phyloP scores from a whole-genome alignment of 2,797 vertebrate genomes.

The Sylvia borin region DNA sequence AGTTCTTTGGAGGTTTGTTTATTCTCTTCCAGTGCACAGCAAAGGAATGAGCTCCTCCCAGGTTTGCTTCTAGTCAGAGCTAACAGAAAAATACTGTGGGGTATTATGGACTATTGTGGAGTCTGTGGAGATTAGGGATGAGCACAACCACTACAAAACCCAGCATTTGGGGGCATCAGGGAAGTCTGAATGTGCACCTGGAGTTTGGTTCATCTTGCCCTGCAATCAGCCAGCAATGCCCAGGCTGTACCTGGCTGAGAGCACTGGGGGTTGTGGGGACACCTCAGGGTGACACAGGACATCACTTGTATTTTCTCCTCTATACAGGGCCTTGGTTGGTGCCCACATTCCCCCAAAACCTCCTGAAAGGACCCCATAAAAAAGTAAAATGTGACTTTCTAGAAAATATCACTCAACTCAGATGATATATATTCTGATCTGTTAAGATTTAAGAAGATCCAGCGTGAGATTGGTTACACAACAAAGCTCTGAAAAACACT shows the following conservation, averaged over 20 bases:
- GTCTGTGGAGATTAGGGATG: background rate
- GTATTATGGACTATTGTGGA: rapidly evolving
- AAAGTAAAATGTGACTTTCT: background rate
- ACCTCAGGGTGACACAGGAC: background rate
- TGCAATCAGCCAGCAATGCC: background rate
- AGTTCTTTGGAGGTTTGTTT: background rate
- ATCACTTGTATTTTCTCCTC: background rate
- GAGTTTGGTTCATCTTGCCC: background rate
- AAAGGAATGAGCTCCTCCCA: background rate
- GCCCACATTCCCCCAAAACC: rapidly evolving
- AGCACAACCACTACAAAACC: background rate
- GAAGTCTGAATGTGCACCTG: background rate
- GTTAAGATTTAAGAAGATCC: background rate
- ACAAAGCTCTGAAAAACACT: background rate
- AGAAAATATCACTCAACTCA: background rate
- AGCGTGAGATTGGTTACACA: background rate
- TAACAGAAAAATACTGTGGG: background rate
- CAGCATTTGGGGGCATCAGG: background rate
- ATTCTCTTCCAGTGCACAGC: background rate
- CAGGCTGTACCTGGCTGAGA: background rate
- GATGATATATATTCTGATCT: background rate
- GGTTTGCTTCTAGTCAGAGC: background rate
- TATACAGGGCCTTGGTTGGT: background rate
- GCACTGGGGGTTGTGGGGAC: background rate
- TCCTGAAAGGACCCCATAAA: background rate